Conservation (phyloP, 2,113 vertebrate genomes). For the Barbus barbus region DNA sequence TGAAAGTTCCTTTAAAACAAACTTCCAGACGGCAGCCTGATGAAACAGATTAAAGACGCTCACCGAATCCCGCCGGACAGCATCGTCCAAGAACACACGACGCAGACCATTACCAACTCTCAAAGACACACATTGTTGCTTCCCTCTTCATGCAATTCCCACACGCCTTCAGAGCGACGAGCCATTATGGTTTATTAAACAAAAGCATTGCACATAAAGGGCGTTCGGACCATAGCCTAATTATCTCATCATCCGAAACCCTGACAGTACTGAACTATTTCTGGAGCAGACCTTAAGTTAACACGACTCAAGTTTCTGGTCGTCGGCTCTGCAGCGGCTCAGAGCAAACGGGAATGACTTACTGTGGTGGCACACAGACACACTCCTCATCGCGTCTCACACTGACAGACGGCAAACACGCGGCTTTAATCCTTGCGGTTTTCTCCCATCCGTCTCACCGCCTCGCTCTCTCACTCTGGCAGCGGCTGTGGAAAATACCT, state of each 20-base stretch:
- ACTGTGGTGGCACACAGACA: background rate
- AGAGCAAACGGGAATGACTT: background rate
- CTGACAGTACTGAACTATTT: constrained; percentile 69
- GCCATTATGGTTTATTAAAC: constrained; percentile 23
- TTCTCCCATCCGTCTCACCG: constrained; percentile 24
- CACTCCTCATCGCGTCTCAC: constrained; percentile 9
- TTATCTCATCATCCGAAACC: constrained; percentile 60
- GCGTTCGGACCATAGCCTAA: constrained; percentile 55
- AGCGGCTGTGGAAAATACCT: constrained; percentile 83
- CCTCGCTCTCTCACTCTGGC: constrained; percentile 50
- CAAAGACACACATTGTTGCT: background rate
- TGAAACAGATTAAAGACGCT: background rate
- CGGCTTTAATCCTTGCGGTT: constrained; percentile 30
- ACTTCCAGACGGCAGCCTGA: constrained; percentile 1
- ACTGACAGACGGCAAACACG: constrained; percentile 25
- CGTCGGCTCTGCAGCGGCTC: constrained; percentile 30
- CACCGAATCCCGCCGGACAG: too few species aligned
- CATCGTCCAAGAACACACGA: background rate
- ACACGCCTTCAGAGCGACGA: background rate
- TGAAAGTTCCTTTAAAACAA: constrained; percentile 54
- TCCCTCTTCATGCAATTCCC: background rate
- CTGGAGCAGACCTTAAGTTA: constrained; percentile 65
- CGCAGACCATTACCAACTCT: background rate
- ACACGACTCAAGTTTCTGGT: constrained; percentile 30
- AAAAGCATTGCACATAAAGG: constrained; percentile 5